Base-by-base conservation (phyloP, 2,888 invertebrate species). In the Cylindroiulus punctatus region DNA sequence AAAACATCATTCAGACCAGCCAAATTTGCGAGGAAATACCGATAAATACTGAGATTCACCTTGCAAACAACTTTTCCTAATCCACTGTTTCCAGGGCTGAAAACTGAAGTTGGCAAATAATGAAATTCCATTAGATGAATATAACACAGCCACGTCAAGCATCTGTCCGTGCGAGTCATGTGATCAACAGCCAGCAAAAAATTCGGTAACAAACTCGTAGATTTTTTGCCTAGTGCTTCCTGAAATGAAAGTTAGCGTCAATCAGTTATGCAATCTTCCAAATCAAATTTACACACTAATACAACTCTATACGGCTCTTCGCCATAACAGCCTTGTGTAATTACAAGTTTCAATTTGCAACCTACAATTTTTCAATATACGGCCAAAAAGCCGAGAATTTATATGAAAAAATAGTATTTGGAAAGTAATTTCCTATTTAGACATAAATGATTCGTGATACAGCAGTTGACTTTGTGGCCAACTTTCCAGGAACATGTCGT, bases 101-200 rank as follows among this genome's bases (percentile, higher is more conserved):
- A 87, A 32, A 87, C n/a, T 30, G 82, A 22, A 10, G n/a, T 44
- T 1, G 90, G 90, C 3, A 91, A 88, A 85, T 88, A 88, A 44
- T 89, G 89, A 88, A 89, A 90, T 85, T 89, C 89, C 83, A 89
- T 85, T 36, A 90, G 87, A 86, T 90, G 88, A 14, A 90, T 89
- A 86, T 89, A 90, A 42, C 88, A 88, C 85, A 90, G 84, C 90
- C 90, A 90, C 44, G 89, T 87, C 3, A 90, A 85, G 85, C 89
- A 88, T 40, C 88, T 87, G 89, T 87, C 89, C 88, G 84, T 88
- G 87, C 82, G 32, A 1, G 84, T 87, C 65, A 88, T 26, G 40
- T 81, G 32, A 8, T 81, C 47, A 32, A 83, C 44, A 83, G 87
- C 65, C 5, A 44, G 44, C 0, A 17, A 17, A 30, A 76, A 76